Evolutionary conservation across 2,113 vertebrate species (phyloP), one percentile per base, ranked within the genome.

Genomic region (Nannobrachium achirus): DNA sequence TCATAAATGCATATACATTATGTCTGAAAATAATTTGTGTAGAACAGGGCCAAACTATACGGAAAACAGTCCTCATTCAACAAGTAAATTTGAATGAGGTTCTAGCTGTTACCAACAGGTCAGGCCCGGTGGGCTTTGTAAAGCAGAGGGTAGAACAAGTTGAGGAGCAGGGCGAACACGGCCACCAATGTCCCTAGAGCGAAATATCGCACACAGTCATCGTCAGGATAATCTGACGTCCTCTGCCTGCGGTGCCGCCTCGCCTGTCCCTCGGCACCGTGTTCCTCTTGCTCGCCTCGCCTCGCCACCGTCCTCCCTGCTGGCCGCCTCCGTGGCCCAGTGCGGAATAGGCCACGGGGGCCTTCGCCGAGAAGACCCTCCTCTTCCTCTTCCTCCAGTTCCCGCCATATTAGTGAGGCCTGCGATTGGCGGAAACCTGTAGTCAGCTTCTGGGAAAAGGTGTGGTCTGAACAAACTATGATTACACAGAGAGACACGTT

Each of bases 371-470:
- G 92, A 33, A 33, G 25, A 33, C 25, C 25, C 59, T 87, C 77
- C 40, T 92, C 91, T 33, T 97, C 96, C 90, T 97, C 97, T 78
- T 98, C 95, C 95, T 98, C 96, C 93, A 98, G 92, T 94, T 98
- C 96, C 94, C 95, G 95, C 97, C 98, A 99, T 94, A 99, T 95
- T 92, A 96, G 95, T 95, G 97, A 97, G 95, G 98, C 98, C 98
- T 99, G 96, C 90, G 92, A 95, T 96, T 95, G 96, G 93, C 71
- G 97, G 98, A 99, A 99, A 98, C 90, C 93, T 93, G 93, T 92
- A 3, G 94, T 99, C 95, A 98, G 95, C 94, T 93, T 94, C 94
- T 92, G 86, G 83, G 85, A 89, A 87, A 84, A 86, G 76, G 78
- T 73, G 71, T 69, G 56, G 71, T 64, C 86, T 91, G 80, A 86